A percentile compares a stretch with the other conserved stretches of the same genome.
Evolutionary conservation across 2,113 vertebrate species (phyloP).

Genomic region (Muntiacus reevesi): DNA sequence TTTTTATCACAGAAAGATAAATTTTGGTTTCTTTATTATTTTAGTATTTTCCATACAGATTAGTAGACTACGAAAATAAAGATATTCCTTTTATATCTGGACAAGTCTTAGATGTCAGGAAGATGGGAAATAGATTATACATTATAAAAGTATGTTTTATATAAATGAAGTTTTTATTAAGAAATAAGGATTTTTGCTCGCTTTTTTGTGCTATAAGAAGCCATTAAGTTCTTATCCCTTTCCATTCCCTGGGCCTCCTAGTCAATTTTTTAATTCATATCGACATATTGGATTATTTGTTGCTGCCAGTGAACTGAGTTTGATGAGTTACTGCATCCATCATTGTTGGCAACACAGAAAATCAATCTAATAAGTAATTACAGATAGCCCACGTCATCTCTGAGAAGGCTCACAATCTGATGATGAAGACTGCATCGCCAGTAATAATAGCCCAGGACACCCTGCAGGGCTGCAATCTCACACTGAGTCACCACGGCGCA

Average conservation of each 20-base stretch:
- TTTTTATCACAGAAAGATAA: background rate
- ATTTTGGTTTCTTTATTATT: background rate
- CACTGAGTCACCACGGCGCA: rapidly evolving
- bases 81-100: background rate
- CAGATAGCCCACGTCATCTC: background rate
- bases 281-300: background rate
- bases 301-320: background rate
- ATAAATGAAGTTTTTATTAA: background rate
- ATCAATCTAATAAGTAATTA: background rate
- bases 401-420: background rate
- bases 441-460: background rate
- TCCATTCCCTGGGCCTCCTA: background rate
- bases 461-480: rapidly evolving
- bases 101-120: background rate
- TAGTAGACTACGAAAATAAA: background rate
- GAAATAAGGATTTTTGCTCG: background rate
- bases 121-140: background rate
- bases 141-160: background rate
- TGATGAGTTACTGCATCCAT: background rate
- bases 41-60: background rate
- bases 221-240: background rate
- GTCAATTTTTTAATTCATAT: background rate
- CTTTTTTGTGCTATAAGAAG: background rate
- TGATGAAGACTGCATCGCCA: background rate
- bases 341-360: background rate